phyloP scores from a whole-genome alignment of 2,888 invertebrate genomes.

The Volucella inflata region DNA sequence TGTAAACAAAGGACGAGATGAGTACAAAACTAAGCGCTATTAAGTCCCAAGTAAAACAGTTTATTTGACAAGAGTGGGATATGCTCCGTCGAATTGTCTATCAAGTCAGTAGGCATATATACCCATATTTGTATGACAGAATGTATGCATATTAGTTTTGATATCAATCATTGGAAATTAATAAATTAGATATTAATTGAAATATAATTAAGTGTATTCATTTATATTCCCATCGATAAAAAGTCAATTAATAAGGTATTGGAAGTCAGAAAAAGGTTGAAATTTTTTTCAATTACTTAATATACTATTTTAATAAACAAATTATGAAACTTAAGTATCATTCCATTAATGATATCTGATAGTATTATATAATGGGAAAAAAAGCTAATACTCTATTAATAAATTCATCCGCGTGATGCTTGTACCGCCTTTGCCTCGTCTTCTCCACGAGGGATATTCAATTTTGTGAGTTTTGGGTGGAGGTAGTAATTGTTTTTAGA shows the following conservation, averaged over 20 bases:
- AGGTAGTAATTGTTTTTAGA: constrained; percentile 71
- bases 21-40: too few relatives aligned
- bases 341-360: constrained; percentile 40
- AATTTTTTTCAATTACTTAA: constrained; percentile 76
- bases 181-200: constrained; percentile 28
- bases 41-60: too few relatives aligned
- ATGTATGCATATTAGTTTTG: background rate
- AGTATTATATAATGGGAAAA: constrained; percentile 59
- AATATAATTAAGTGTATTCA: constrained; percentile 22
- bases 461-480: constrained; percentile 27
- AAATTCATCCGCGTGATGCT: constrained; percentile 61
- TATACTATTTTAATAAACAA: constrained; percentile 77
- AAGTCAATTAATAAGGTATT: constrained; percentile 45
- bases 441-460: constrained; percentile 5
- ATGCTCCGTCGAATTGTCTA: too few relatives aligned
- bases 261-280: constrained; percentile 38
- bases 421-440: background rate
- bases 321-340: constrained; percentile 68
- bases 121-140: too few relatives aligned
- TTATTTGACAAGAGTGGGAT: too few relatives aligned
- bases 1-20: too few relatives aligned
- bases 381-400: constrained; percentile 69
- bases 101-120: too few relatives aligned
- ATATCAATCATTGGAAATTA: constrained; percentile 19
- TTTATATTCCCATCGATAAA: constrained; percentile 36